Conservation (phyloP, 1,140 invertebrate species). For the Pomphorhynchus laevis region DNA sequence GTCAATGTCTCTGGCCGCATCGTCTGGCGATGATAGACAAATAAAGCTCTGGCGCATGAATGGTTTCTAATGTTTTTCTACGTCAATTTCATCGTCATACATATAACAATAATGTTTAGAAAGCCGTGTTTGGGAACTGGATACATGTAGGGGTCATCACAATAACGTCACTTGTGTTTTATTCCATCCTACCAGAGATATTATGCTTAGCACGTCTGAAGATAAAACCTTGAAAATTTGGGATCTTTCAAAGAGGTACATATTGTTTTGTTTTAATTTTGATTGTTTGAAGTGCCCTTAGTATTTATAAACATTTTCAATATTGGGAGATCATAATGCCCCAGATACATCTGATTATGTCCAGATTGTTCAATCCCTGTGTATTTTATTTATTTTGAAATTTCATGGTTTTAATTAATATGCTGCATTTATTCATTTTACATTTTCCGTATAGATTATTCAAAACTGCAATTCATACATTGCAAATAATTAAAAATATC, state of each 20-base stretch:
- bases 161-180: constrained; percentile 91
- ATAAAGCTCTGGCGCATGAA: constrained; percentile 98
- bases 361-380: too few species aligned
- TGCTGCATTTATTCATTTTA: too few species aligned
- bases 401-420: too few species aligned
- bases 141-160: constrained; percentile 87
- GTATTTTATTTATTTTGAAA: too few species aligned
- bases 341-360: too few species aligned
- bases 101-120: constrained; percentile 11
- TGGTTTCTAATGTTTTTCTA: constrained; percentile 27
- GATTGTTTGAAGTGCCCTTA: neutral
- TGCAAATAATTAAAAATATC: too few species aligned
- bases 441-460: too few species aligned
- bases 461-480: too few species aligned
- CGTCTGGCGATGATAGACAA: constrained; percentile 77
- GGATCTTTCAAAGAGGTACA: constrained; percentile 58
- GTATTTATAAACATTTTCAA: neutral
- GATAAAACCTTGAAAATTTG: constrained; percentile 89
- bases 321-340: too few species aligned
- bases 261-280: neutral
- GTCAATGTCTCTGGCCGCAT: constrained; percentile 60
- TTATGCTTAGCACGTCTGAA: constrained; percentile 81
- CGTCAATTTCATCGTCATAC: neutral
- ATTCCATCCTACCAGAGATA: constrained; percentile 78
- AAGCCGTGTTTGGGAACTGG: constrained; percentile 70